Percentiles rank a stretch among this genome's conserved stretches.
These are phyloP conservation scores for Meganola albula DNA, from an alignment of 2,888 invertebrate species.

Conservation along the genomic window DNA sequence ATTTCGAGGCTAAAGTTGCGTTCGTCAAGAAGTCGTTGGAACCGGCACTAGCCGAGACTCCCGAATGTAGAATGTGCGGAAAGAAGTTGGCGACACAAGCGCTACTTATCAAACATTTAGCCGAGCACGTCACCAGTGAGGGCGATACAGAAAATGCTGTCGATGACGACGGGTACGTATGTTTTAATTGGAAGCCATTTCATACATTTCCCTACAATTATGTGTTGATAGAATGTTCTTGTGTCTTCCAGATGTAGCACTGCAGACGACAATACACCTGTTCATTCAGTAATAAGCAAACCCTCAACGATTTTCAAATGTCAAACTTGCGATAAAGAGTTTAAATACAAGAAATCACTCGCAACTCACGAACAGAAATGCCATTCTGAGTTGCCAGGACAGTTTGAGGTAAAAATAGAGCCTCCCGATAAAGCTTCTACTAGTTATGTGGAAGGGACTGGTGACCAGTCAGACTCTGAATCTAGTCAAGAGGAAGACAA, in stretches of 20 bases:
- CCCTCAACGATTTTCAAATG: constrained; percentile 39
- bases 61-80: constrained; percentile 59
- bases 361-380: constrained; percentile 36
- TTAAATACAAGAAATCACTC: constrained; percentile 57
- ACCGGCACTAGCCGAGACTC: constrained; percentile 15
- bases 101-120: constrained; percentile 56
- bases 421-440: constrained; percentile 42
- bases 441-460: constrained; percentile 10
- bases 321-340: constrained; percentile 53
- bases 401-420: constrained; percentile 43
- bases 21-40: constrained; percentile 13
- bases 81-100: constrained; percentile 54
- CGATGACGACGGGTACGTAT: too few relatives aligned
- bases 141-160: constrained; percentile 40
- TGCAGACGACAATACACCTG: constrained; percentile 43
- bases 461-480: constrained; percentile 47
- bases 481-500: constrained; percentile 64
- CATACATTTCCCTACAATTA: too few relatives aligned
- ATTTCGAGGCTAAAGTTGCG: constrained; percentile 39
- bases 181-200: too few relatives aligned
- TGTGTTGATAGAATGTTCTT: too few relatives aligned
- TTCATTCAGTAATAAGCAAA: constrained; percentile 41
- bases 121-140: constrained; percentile 59
- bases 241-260: constrained; percentile 47
- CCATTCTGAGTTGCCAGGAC: constrained; percentile 31